A percentile compares a stretch with the other conserved stretches of the same genome.
Evolutionary conservation across 2,797 vertebrate species (phyloP).

Genomic region (Ficedula albicollis): DNA sequence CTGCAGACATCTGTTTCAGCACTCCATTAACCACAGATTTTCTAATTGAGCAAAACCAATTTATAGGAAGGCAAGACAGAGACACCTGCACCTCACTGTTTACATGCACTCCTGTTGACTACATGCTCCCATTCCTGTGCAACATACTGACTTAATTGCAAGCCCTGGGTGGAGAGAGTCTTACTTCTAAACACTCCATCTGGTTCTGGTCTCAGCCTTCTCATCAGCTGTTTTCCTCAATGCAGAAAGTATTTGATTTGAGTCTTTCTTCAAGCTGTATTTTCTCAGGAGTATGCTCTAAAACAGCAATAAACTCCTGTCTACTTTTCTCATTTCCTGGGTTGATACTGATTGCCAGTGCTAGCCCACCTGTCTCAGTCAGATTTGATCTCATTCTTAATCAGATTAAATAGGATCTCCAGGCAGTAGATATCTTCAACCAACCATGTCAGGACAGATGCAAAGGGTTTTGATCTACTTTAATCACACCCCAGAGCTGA

Average conservation of each 20-base stretch:
- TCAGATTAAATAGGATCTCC: neutral
- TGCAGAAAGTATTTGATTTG: neutral
- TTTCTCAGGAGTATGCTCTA: neutral
- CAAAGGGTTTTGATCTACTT: neutral
- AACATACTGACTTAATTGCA: neutral
- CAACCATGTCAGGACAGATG: neutral
- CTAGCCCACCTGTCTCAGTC: neutral
- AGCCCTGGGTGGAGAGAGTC: neutral
- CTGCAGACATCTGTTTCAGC: neutral
- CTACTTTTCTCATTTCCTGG: neutral
- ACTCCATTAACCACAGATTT: neutral
- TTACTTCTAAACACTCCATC: neutral
- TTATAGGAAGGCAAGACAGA: neutral
- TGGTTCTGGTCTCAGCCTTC: neutral
- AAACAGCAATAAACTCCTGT: neutral
- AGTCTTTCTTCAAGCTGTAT: neutral
- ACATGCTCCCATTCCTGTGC: neutral
- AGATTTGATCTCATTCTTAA: neutral
- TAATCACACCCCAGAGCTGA: neutral
- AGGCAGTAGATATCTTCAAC: neutral
- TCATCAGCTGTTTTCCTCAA: neutral
- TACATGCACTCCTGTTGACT: neutral
- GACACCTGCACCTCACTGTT: neutral
- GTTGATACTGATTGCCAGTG: neutral
- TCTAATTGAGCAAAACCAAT: neutral